Percentiles rank a stretch among this genome's conserved stretches.
Conservation (phyloP, 2,113 vertebrate genomes). For the Brevimyrus niger region DNA sequence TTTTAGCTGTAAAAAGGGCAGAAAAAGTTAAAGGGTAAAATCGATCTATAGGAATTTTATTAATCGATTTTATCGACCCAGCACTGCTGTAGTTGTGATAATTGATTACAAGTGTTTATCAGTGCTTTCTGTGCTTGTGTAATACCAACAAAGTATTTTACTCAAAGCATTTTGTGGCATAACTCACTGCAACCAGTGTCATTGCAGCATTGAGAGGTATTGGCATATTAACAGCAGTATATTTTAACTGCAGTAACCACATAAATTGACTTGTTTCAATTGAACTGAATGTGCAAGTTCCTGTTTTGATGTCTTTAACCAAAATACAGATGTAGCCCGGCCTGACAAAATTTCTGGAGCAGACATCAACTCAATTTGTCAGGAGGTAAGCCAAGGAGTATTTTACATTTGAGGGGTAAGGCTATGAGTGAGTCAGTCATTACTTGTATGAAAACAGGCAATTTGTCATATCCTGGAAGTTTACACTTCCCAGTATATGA, state of each 20-base stretch:
- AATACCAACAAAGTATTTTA: not conserved
- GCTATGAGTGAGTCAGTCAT: not conserved
- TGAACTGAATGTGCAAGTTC: not conserved
- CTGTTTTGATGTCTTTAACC: conserved; percentile 54
- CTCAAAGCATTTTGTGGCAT: not conserved
- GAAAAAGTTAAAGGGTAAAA: too few species aligned
- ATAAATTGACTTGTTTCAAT: not conserved
- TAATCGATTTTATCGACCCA: too few species aligned
- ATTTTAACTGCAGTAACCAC: not conserved
- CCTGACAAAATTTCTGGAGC: conserved; percentile 93
- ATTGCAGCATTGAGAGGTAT: not conserved
- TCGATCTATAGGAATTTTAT: too few species aligned
- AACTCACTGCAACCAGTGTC: not conserved
- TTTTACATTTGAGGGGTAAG: not conserved
- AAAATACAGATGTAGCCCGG: conserved; percentile 72
- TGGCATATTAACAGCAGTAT: not conserved
- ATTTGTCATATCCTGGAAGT: not conserved
- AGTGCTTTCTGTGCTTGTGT: not conserved
- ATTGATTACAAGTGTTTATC: not conserved
- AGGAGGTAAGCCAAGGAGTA: conserved; percentile 68
- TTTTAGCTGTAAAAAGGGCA: too few species aligned
- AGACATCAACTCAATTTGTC: conserved; percentile 92
- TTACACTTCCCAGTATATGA: not conserved
- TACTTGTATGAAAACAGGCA: not conserved
- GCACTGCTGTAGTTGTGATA: not conserved